These are phyloP conservation scores for Osmerus eperlanus DNA, from an alignment of 2,113 vertebrate genomes.

Conservation along the genomic window DNA sequence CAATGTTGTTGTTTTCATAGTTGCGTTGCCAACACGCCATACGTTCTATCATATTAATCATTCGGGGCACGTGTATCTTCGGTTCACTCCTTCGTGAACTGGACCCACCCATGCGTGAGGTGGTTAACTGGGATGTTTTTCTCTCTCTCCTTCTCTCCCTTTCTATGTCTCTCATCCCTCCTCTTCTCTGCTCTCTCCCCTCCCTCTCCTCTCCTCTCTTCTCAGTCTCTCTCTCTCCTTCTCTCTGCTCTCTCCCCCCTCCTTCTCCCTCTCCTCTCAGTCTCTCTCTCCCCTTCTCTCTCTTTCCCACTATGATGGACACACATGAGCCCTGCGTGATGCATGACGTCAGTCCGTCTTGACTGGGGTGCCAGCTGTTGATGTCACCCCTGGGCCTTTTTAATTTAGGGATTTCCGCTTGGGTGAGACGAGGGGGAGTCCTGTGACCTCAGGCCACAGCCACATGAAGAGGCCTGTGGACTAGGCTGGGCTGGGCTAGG, in stretches of 20 bases:
- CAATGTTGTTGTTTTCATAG: neutral
- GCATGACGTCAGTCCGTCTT: slow-evolving; percentile 58
- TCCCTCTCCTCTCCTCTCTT: neutral
- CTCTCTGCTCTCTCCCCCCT: neutral
- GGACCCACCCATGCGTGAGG: slow-evolving; percentile 3
- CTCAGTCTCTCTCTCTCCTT: neutral
- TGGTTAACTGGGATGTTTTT: slow-evolving; percentile 9
- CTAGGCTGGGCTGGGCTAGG: slow-evolving; percentile 8
- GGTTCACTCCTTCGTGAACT: neutral
- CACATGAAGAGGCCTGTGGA: slow-evolving; percentile 57
- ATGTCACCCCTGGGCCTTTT: slow-evolving; percentile 70
- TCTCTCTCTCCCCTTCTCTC: neutral
- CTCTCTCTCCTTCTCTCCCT: neutral
- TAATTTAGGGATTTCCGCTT: slow-evolving; percentile 69
- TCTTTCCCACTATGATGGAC: slow-evolving; percentile 49
- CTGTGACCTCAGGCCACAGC: slow-evolving; percentile 36
- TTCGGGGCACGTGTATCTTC: slow-evolving; percentile 3
- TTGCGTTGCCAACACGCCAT: neutral
- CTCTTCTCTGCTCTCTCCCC: neutral
- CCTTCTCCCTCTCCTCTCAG: slow-evolving; percentile 14
- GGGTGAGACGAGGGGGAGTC: slow-evolving; percentile 62
- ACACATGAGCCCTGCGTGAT: slow-evolving; percentile 57
- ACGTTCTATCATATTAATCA: slow-evolving; percentile 7
- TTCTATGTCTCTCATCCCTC: slow-evolving; percentile 8
- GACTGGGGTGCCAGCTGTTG: slow-evolving; percentile 61